These are phyloP conservation scores for Sarcophaga subvicina DNA, from an alignment of 2,888 invertebrate species.

Conservation along the genomic window DNA sequence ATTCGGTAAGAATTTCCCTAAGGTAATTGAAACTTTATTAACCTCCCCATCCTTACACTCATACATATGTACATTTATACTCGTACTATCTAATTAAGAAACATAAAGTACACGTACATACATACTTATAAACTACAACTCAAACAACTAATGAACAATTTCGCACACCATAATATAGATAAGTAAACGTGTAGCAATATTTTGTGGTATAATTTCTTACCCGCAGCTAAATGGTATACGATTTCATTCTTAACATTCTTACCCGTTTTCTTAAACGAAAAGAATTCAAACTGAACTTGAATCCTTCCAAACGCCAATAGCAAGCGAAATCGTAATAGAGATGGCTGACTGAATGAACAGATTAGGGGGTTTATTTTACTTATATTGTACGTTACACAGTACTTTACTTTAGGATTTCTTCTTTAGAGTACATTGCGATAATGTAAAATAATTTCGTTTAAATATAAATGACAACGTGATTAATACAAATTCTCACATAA, in stretches of 20 bases:
- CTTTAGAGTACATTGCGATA: constrained; percentile 13
- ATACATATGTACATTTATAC: neutral
- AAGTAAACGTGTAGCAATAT: constrained; percentile 11
- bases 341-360: neutral
- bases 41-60: constrained; percentile 28
- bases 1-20: constrained; percentile 58
- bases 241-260: constrained; percentile 42
- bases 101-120: constrained; percentile 23
- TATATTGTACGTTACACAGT: too few species aligned
- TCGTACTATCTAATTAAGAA: constrained; percentile 26
- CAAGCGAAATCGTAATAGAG: neutral
- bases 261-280: constrained; percentile 3
- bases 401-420: neutral
- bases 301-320: neutral
- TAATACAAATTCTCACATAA: constrained; percentile 27
- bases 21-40: constrained; percentile 67
- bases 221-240: constrained; percentile 53
- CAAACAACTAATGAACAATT: neutral
- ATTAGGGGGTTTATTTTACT: neutral
- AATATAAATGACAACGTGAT: constrained; percentile 26
- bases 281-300: constrained; percentile 3
- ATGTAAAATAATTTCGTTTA: constrained; percentile 36
- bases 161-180: neutral
- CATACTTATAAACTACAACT: neutral
- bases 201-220: constrained; percentile 50